Evolutionary conservation across 2,888 invertebrate species (phyloP), one percentile per base, ranked within the genome.

Genomic region (Anthophora plumipes): DNA sequence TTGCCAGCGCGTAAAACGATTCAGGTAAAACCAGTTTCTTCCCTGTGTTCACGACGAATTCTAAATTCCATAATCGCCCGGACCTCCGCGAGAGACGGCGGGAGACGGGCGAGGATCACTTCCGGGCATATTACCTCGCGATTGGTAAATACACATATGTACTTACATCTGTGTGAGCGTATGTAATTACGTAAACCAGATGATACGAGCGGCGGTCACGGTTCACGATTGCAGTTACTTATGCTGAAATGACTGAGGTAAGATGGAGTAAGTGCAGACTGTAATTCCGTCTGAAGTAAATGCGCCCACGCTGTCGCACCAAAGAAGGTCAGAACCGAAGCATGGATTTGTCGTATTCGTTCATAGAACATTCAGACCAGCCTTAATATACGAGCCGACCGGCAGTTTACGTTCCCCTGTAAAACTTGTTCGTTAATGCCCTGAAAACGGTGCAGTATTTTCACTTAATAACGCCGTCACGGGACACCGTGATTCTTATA

Each of bases 151-250:
- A 11, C 9, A 14, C 20, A 6, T 6, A 14, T 46, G 43, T 20
- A 20, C 22, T 7, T 71, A 64, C 54, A 68, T 55, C 55, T 37
- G 61, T 22, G 55, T 61, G n/a, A n/a, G 64, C 22, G 66, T 50
- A 66, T 70, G 73, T 71, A 89, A 90, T 90, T 90, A 86, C 87
- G 85, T 83, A 89, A 89, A 85, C 85, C 83, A 84, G 88, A 85
- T 84, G 84, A 80, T 80, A 77, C 81, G 81, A 75, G 67, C 61
- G 46, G 64, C 84, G 84, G 89, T 89, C 88, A 90, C 89, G 88
- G 89, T 79, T 78, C 77, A 63, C 80, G 89, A 90, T 87, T 87
- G 87, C 87, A 84, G 86, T 85, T 80, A 85, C 86, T 85, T 83
- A 80, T 78, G 69, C 70, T 57, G 77, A 87, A 88, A 84, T 80